Evolutionary conservation across 2,797 vertebrate genomes (phyloP).

Genomic region (Smutsia gigantea): DNA sequence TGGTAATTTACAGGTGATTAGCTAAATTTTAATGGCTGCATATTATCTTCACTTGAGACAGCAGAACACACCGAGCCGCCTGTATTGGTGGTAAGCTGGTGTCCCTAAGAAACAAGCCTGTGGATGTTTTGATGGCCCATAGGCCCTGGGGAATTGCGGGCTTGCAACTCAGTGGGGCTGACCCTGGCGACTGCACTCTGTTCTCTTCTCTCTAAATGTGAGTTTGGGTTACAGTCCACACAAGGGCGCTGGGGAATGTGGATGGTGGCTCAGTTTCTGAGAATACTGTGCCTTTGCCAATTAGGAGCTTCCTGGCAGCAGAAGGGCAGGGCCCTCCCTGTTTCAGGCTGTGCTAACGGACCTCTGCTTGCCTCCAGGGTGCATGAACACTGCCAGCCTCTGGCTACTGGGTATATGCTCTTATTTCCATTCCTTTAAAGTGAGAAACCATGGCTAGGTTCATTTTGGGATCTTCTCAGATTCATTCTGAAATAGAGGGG

Average conservation of each 20-base stretch:
- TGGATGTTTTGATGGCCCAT: neutral
- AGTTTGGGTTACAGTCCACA: neutral
- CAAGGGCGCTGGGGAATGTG: neutral
- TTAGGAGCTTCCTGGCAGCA: neutral
- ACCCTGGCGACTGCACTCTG: neutral
- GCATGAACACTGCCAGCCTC: rapidly evolving
- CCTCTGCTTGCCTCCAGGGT: neutral
- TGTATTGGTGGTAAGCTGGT: neutral
- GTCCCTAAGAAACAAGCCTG: neutral
- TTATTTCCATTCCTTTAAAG: neutral
- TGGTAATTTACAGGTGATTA: constrained; percentile 18
- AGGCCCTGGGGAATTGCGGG: neutral
- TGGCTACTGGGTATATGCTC: neutral
- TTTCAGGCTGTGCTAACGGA: neutral
- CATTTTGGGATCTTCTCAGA: neutral
- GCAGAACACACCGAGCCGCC: neutral
- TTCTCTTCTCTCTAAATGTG: neutral
- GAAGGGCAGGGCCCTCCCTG: neutral
- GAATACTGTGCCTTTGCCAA: neutral
- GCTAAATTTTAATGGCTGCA: neutral
- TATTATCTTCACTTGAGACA: neutral
- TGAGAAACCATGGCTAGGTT: neutral
- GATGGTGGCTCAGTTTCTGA: neutral
- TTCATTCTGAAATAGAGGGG: neutral
- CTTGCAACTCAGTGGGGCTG: neutral